Conservation (phyloP, 2,888 invertebrate species). For the Drosophila paranaensis region DNA sequence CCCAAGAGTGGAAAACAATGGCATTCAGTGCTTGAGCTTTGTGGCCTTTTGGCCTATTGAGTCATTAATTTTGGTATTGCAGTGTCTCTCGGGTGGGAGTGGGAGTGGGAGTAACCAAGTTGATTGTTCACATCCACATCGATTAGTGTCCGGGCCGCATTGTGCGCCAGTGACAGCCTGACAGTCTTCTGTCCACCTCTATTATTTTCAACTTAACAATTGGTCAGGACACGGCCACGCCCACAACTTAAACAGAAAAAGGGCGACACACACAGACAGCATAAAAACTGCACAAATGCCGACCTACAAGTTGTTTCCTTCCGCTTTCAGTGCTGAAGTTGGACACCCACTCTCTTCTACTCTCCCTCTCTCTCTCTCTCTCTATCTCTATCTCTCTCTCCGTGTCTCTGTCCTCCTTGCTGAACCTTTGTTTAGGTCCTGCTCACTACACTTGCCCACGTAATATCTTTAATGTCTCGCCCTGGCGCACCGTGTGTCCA, state of each 20-base stretch:
- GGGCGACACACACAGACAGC: slow-evolving; percentile 41
- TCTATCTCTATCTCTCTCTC: slow-evolving; percentile 13
- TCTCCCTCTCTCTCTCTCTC: not conserved
- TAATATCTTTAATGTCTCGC: slow-evolving; percentile 72
- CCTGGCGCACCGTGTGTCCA: slow-evolving; percentile 75
- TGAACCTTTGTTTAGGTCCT: slow-evolving; percentile 41
- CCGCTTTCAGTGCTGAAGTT: slow-evolving; percentile 40
- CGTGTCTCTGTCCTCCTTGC: not conserved
- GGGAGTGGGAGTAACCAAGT: slow-evolving; percentile 17
- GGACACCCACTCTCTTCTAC: slow-evolving; percentile 8
- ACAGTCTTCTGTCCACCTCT: slow-evolving; percentile 73
- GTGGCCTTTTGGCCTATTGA: slow-evolving; percentile 54
- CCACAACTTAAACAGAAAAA: slow-evolving; percentile 49
- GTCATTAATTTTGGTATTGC: slow-evolving; percentile 70
- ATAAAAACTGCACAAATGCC: slow-evolving; percentile 76
- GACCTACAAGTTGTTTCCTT: slow-evolving; percentile 78
- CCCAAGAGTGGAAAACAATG: slow-evolving; percentile 46
- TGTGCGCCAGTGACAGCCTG: slow-evolving; percentile 68
- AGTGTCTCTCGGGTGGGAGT: slow-evolving; percentile 31
- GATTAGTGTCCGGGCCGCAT: slow-evolving; percentile 68
- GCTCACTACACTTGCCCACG: slow-evolving; percentile 33
- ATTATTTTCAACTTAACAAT: slow-evolving; percentile 80
- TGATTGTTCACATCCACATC: slow-evolving; percentile 62
- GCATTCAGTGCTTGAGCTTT: slow-evolving; percentile 29
- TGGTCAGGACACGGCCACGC: slow-evolving; percentile 63